Conservation (phyloP, 2,797 vertebrate species). For the Clarias laeviceps region DNA sequence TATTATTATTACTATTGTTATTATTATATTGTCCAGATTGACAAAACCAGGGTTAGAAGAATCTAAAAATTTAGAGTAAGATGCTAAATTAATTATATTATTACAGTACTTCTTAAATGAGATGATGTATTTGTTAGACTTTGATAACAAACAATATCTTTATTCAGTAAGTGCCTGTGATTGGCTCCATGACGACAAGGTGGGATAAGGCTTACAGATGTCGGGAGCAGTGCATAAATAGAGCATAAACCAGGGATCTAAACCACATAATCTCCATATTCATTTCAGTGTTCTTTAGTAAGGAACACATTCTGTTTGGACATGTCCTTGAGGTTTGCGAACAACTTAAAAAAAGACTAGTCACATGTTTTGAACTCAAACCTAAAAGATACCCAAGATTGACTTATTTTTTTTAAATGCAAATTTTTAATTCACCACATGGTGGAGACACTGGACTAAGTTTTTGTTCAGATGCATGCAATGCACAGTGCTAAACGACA, state of each 20-base stretch:
- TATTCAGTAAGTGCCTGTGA: conserved; percentile 4
- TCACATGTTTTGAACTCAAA: not conserved
- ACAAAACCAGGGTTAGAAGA: not conserved
- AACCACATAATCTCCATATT: conserved; percentile 13
- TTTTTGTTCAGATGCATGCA: not conserved
- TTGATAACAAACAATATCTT: not conserved
- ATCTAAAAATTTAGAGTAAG: not conserved
- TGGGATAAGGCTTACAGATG: conserved; percentile 7
- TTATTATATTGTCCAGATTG: not conserved
- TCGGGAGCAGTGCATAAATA: not conserved
- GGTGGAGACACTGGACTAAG: conserved; percentile 26
- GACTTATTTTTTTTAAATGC: not conserved
- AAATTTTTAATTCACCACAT: conserved; percentile 24
- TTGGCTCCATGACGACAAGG: not conserved
- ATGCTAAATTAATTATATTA: not conserved
- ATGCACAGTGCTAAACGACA: not conserved
- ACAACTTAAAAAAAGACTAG: not conserved
- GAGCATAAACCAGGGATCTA: conserved; percentile 3
- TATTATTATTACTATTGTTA: not conserved
- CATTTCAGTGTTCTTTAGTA: not conserved
- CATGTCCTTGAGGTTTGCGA: not conserved
- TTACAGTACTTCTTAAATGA: not conserved
- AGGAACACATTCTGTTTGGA: not conserved
- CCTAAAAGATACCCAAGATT: not conserved
- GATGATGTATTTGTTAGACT: not conserved